Base-by-base conservation (phyloP, 92 coral and sea anemone species). In the Diadumene lineata region DNA sequence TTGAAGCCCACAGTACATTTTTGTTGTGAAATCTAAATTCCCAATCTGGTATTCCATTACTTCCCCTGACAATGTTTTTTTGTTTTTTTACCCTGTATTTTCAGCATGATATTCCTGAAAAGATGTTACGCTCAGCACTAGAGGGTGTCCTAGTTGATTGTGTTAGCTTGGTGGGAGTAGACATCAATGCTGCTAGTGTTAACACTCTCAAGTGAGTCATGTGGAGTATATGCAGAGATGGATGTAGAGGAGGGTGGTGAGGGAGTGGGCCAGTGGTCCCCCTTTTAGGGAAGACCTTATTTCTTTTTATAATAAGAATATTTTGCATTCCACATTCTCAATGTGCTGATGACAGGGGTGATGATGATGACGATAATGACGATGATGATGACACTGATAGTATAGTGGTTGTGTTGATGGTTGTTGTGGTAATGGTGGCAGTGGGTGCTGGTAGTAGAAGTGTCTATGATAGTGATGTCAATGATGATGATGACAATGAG, bases 91-190 rank as follows among this genome's bases (percentile, higher is more conserved):
- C 85, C 91, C n/a, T 28, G 32, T 53, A 21, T 30, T 66, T 63
- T n/a, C 86, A 94, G 98, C 98, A 94, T 53, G 98, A 94, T 50
- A 89, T 94, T n/a, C 97, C 97, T 29, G 96, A 94, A 51, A 33
- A 73, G 26, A 31, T 94, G 69, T 77, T 94, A 26, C 90, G 86
- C 34, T 86, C 79, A 10, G 92, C 91, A 8, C 61, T 94, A 25
- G 82, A 90, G 58, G 98, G 98, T 23, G 97, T 94, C 1, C 79
- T 94, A 30, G 93, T 90, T 60, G 98, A 94, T 61, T 94, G 98
- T 66, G 98, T 94, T 30, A 92, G 98, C 72, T 86, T 94, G 56
- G 98, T 94, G 3, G 98, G 98, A 11, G 93, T 91, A 24, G 96
- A 94, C 71, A 79, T 94, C 22, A 94, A 94, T 76, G 94, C 89